Evolutionary conservation across 2,797 vertebrate species (phyloP).

Genomic region (Anniella stebbinsi): DNA sequence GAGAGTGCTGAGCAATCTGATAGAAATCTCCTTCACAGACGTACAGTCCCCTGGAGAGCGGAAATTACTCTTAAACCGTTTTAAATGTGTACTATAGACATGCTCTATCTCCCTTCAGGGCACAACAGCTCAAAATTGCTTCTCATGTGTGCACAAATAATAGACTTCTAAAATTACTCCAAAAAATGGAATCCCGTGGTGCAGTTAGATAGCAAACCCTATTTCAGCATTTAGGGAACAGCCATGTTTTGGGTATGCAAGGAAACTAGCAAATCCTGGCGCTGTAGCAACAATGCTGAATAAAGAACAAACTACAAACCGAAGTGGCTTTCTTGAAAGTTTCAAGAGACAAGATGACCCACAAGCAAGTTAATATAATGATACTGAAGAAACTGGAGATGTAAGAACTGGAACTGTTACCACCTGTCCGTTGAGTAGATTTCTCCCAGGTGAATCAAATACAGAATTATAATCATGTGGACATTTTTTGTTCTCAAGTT

Average conservation of each 20-base stretch:
- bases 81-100: not conserved
- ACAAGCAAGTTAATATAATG: not conserved
- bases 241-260: not conserved
- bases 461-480: not conserved
- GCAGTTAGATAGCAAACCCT: not conserved
- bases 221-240: slow-evolving; percentile 34
- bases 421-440: not conserved
- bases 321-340: slow-evolving; percentile 22
- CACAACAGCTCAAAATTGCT: not conserved
- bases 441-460: not conserved
- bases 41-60: not conserved
- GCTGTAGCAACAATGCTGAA: slow-evolving; percentile 7
- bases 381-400: not conserved
- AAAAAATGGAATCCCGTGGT: not conserved
- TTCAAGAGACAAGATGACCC: slow-evolving; percentile 21
- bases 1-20: not conserved
- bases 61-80: not conserved
- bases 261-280: slow-evolving; percentile 24
- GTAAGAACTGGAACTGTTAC: not conserved
- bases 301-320: not conserved
- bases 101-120: not conserved
- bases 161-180: not conserved
- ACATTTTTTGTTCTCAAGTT: slow-evolving; percentile 7
- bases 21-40: not conserved
- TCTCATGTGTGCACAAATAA: not conserved